These are phyloP conservation scores for Gallinago jamesoni DNA, from an alignment of 2,113 vertebrate species.

Conservation along the genomic window DNA sequence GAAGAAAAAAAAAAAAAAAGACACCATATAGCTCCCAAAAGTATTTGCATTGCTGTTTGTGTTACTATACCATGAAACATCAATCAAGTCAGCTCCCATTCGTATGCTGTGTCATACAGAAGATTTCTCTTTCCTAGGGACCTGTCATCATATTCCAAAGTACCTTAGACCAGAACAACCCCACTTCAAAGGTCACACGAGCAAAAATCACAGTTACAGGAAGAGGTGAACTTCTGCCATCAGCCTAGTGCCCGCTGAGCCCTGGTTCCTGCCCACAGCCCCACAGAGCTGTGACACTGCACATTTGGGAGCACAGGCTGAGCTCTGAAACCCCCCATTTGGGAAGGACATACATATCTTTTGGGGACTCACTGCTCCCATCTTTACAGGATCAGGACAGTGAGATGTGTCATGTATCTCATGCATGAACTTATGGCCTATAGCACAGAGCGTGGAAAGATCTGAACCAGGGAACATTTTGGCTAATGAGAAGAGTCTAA, in stretches of 20 bases:
- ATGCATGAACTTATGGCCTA: neutral
- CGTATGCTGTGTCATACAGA: neutral
- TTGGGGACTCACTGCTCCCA: neutral
- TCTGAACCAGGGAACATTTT: neutral
- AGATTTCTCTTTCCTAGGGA: neutral
- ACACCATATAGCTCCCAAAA: neutral
- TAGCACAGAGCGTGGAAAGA: neutral
- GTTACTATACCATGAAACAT: neutral
- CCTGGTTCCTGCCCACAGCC: neutral
- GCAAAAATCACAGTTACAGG: neutral
- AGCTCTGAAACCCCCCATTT: neutral
- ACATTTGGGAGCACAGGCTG: neutral
- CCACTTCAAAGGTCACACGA: neutral
- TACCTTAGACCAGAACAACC: neutral
- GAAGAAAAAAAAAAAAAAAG: neutral
- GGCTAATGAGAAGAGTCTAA: accelerated
- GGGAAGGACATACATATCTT: neutral
- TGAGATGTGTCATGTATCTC: neutral
- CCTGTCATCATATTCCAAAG: neutral
- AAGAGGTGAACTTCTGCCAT: neutral
- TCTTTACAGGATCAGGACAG: neutral
- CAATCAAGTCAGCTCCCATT: neutral
- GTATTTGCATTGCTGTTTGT: neutral
- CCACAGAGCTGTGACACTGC: neutral
- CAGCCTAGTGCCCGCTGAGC: accelerated